phyloP scores from a whole-genome alignment of 2,888 invertebrate genomes.

The Calliopum simillimum region DNA sequence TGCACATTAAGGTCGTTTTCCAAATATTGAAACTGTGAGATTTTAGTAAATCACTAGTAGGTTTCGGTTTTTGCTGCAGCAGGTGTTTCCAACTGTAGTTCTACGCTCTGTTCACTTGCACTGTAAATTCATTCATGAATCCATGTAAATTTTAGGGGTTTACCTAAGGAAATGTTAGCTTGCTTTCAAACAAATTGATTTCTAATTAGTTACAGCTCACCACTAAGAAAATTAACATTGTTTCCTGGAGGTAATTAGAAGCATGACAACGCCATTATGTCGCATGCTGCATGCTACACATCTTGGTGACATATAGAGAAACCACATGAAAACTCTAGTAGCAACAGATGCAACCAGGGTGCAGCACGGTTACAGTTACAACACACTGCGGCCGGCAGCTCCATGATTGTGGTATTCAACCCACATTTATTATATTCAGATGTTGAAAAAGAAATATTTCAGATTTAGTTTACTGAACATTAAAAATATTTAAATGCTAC shows the following conservation, averaged over 20 bases:
- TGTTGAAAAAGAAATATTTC: background rate
- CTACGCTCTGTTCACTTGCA: background rate
- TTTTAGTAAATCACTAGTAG: background rate
- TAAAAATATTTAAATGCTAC: background rate
- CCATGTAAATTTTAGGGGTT: background rate
- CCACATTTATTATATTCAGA: background rate
- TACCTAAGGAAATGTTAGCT: slow-evolving; percentile 1
- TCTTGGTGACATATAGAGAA: slow-evolving; percentile 13
- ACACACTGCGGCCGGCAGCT: background rate
- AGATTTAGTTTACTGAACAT: background rate
- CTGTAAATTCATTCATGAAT: background rate
- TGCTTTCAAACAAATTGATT: slow-evolving; percentile 59
- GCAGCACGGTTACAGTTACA: slow-evolving; percentile 16
- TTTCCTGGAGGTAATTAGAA: slow-evolving; percentile 24
- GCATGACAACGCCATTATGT: slow-evolving; percentile 40
- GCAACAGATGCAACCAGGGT: slow-evolving; percentile 47
- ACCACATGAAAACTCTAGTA: slow-evolving; percentile 44
- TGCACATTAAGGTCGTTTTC: background rate
- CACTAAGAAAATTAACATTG: slow-evolving; percentile 51
- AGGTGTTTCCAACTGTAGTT: background rate
- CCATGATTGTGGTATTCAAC: background rate
- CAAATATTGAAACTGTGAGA: slow-evolving; percentile 1
- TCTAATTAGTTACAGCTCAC: slow-evolving; percentile 63
- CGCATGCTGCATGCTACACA: slow-evolving; percentile 37
- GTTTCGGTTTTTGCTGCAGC: background rate